phyloP scores from a whole-genome alignment of 2,113 vertebrate genomes.

The Daubentonia madagascariensis region DNA sequence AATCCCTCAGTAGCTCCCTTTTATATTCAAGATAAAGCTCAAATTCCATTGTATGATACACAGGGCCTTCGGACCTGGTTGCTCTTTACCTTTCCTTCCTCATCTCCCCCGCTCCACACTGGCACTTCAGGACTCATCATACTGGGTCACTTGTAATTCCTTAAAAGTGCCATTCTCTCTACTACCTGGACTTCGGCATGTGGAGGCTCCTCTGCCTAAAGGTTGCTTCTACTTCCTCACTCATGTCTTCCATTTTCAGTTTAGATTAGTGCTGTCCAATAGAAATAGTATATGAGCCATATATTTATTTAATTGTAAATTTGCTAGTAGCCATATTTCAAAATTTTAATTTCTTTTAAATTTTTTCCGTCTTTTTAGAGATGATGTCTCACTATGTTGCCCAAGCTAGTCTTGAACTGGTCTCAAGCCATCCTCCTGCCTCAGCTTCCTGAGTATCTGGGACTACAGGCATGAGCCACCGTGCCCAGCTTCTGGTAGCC shows the following conservation, averaged over 20 bases:
- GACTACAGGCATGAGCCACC: too few species aligned
- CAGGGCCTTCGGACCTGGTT: neutral
- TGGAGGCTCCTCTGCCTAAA: neutral
- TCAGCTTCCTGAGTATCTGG: too few species aligned
- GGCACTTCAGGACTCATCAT: neutral
- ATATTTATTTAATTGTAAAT: neutral
- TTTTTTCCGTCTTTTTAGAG: too few species aligned
- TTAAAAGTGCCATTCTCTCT: neutral
- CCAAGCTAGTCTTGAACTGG: too few species aligned
- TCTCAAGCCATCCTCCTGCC: too few species aligned
- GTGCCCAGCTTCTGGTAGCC: neutral
- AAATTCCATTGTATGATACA: neutral
- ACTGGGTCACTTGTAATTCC: neutral
- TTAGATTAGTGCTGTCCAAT: neutral
- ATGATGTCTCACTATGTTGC: too few species aligned
- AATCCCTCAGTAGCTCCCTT: neutral
- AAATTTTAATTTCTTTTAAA: neutral
- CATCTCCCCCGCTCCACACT: accelerated
- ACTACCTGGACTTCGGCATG: neutral
- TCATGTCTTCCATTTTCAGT: neutral
- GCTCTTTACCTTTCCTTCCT: neutral
- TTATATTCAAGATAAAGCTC: neutral
- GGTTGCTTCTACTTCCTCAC: neutral
- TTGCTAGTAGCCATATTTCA: neutral
- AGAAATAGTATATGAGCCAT: neutral